These are phyloP conservation scores for Megalopta genalis DNA, from an alignment of 1,140 invertebrate genomes.

Conservation along the genomic window DNA sequence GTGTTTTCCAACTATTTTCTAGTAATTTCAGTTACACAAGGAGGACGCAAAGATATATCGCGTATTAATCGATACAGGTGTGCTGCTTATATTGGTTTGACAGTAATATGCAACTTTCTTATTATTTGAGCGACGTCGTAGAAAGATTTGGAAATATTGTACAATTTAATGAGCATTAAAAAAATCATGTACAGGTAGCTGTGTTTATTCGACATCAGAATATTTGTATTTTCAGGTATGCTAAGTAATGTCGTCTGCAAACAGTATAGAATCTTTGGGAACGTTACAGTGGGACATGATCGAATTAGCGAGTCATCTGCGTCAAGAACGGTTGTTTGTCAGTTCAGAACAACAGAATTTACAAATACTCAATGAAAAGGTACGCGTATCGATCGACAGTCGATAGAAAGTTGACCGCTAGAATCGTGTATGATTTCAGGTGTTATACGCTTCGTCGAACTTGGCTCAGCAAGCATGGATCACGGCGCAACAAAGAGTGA, in stretches of 20 bases:
- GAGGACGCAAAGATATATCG: background rate
- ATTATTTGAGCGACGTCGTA: background rate
- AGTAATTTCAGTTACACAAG: background rate
- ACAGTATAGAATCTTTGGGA: conserved; percentile 74
- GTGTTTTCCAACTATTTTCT: background rate
- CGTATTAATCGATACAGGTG: background rate
- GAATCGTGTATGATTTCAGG: conserved; percentile 72
- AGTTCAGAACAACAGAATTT: conserved; percentile 86
- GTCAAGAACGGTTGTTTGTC: conserved; percentile 88
- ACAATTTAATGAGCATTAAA: background rate
- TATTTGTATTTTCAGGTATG: background rate
- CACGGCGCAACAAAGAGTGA: conserved; percentile 91
- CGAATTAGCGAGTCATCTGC: conserved; percentile 85
- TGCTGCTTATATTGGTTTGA: background rate
- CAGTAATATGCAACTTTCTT: no score
- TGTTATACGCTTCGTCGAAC: conserved; percentile 82
- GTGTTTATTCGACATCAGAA: background rate
- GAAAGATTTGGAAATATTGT: no score
- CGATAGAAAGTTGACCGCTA: background rate
- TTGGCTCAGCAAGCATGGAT: conserved; percentile 93
- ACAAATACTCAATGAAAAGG: conserved; percentile 86
- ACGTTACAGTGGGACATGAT: conserved; percentile 83
- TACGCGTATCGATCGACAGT: conserved; percentile 67
- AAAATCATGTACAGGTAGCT: background rate
- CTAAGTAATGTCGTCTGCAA: conserved; percentile 76